These are phyloP conservation scores for Spinibarbus caldwelli DNA, from an alignment of 2,797 vertebrate species.

Conservation along the genomic window DNA sequence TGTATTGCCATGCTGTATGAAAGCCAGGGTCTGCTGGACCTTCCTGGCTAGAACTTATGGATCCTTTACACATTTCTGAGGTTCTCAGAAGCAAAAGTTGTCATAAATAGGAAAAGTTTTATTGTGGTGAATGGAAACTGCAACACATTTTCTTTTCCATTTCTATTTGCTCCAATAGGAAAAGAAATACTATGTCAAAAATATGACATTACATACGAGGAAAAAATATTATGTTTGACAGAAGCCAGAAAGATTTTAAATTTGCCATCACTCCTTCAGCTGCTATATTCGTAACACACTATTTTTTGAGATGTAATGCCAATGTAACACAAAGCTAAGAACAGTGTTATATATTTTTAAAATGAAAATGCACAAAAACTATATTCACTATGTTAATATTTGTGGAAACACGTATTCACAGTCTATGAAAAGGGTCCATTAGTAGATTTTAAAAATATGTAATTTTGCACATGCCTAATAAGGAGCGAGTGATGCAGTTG, in stretches of 20 bases:
- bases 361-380: background rate
- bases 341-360: background rate
- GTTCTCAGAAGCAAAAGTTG: background rate
- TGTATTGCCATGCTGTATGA: background rate
- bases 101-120: background rate
- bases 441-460: background rate
- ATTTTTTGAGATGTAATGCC: background rate
- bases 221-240: background rate
- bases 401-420: background rate
- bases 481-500: constrained; percentile 7
- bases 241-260: background rate
- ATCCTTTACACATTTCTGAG: background rate
- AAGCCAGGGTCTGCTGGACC: too few species aligned
- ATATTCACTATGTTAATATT: background rate
- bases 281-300: background rate
- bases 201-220: background rate
- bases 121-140: background rate
- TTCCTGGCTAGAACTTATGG: background rate
- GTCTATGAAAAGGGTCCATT: background rate
- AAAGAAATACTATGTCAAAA: background rate
- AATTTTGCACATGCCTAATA: constrained; percentile 7
- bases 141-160: background rate
- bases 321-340: background rate
- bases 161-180: background rate
- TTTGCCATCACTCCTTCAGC: background rate